These are phyloP conservation scores for Carpatolechia fugitivella DNA, from an alignment of 2,888 invertebrate species.

Conservation along the genomic window DNA sequence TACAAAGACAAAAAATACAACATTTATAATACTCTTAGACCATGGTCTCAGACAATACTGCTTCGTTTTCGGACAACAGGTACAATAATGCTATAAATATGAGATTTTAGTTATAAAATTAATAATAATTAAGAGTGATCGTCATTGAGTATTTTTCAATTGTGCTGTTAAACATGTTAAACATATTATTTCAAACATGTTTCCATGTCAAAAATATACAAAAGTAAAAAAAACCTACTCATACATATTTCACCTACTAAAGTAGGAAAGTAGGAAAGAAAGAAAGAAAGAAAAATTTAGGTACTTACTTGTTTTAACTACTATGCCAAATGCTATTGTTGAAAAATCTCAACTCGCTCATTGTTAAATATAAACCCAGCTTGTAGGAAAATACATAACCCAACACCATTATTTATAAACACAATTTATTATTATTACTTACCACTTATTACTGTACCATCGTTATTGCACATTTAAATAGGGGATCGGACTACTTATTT, in stretches of 20 bases:
- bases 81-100: not conserved
- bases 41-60: too few species aligned
- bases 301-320: not conserved
- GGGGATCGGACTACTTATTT: too few species aligned
- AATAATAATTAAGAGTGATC: not conserved
- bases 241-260: not conserved
- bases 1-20: constrained; percentile 31
- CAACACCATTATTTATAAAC: not conserved
- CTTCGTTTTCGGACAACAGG: not conserved
- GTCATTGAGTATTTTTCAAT: too few species aligned
- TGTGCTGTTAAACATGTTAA: too few species aligned
- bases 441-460: constrained; percentile 6
- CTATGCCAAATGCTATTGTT: not conserved
- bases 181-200: too few species aligned
- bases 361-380: not conserved
- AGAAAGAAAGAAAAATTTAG: too few species aligned
- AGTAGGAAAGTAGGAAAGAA: too few species aligned
- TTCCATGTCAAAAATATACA: too few species aligned
- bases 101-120: not conserved
- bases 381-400: not conserved
- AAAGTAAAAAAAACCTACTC: not conserved
- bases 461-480: not conserved
- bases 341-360: not conserved
- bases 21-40: constrained; percentile 31
- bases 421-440: not conserved